Evolutionary conservation across 2,113 vertebrate genomes (phyloP), one percentile per base, ranked within the genome.

Genomic region (Chinchilla lanigera): DNA sequence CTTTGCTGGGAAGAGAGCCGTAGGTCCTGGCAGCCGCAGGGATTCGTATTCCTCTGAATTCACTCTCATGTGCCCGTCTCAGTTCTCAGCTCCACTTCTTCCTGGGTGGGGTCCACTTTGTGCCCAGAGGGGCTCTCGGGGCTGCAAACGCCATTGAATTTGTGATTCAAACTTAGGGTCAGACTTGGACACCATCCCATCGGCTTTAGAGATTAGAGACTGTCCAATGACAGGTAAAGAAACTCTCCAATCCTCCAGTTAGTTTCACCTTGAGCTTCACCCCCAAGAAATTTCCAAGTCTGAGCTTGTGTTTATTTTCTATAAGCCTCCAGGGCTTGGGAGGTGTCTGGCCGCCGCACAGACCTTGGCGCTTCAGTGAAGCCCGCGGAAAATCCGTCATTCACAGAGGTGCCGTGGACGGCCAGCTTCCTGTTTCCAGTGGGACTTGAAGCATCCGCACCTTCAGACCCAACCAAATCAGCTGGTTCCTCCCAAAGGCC

Each of bases 141-240:
- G 54, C 41, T 93, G 5, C 50, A 60, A 52, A 77, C 88, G 92
- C 19, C 22, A 47, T 63, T 90, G 52, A 84, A 86, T 83, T 77
- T 86, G 9, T 73, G 61, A 95, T 86, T 93, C 41, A 90, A 69
- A 75, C 19, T 35, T 30, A 44, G 16, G 47, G 26, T 63, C 56
- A 81, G 52, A 35, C 16, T 94, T 81, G 89, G 69, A 92, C 28
- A 77, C 65, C 38, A 50, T 69, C 14, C 20, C 19, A 35, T 44
- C 86, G 61, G 11, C n/a, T 92, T 96, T 88, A 69, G 77, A 90
- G 60, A 93, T 67, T 81, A 82, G 77, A 94, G 63, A 65, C 47
- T 83, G 13, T 94, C 56, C 91, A 33, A 87, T 47, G 82, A 41
- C 3, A 67, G n/a, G 92, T 93, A 75, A 16, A 84, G 12, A 81